A percentile compares a stretch with the other conserved stretches of the same genome.
phyloP scores from a whole-genome alignment of 1,140 invertebrate genomes.

The Drosophila nebulosa region DNA sequence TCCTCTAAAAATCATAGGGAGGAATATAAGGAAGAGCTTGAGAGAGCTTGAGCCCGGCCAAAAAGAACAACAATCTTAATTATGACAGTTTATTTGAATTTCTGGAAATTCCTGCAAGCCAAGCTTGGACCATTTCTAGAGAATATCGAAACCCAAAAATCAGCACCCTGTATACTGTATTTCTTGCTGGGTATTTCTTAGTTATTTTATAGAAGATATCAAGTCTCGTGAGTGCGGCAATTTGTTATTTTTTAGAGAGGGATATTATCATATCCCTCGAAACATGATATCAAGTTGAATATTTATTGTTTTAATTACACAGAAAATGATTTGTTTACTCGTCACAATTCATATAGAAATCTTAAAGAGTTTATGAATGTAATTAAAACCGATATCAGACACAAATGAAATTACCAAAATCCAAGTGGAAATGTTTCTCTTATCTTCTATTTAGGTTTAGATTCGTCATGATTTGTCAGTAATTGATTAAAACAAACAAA shows the following conservation, averaged over 20 bases:
- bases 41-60: no score
- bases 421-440: conserved; percentile 15
- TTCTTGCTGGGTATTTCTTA: background rate
- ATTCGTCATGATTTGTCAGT: conserved; percentile 20
- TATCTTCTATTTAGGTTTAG: conserved; percentile 20
- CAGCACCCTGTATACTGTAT: background rate
- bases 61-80: no score
- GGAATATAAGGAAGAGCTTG: no score
- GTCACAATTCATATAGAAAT: conserved; percentile 35
- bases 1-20: no score
- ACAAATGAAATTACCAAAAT: conserved; percentile 18
- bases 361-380: conserved; percentile 42
- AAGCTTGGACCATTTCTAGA: no score
- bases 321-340: conserved; percentile 31
- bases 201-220: background rate
- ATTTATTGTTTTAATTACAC: conserved; percentile 21
- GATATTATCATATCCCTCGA: background rate
- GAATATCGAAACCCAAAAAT: no score
- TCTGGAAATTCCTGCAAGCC: no score
- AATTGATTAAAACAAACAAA: conserved; percentile 17
- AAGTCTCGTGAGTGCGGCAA: background rate
- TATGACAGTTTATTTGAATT: no score
- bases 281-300: conserved; percentile 6
- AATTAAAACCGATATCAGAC: conserved; percentile 43
- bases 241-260: background rate